phyloP scores from a whole-genome alignment of 1,140 invertebrate genomes.

The Diprion similis region DNA sequence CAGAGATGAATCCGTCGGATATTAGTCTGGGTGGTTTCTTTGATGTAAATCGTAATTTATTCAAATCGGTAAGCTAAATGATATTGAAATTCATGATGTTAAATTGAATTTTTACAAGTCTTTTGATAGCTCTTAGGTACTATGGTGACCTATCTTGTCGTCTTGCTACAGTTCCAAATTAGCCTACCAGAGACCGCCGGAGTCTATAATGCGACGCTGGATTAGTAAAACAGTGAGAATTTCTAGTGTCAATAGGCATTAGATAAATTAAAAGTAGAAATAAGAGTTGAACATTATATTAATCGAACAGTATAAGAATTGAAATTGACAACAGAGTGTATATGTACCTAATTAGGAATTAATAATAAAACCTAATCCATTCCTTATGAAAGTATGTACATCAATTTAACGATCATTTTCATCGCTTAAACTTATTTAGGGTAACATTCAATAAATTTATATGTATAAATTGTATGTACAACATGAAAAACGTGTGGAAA shows the following conservation, averaged over 20 bases:
- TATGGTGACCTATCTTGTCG: slow-evolving; percentile 75
- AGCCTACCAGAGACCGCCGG: slow-evolving; percentile 66
- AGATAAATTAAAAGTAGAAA: no score
- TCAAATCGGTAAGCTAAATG: slow-evolving; percentile 67
- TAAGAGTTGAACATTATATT: no score
- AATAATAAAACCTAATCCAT: no score
- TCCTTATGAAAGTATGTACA: no score
- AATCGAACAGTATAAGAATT: no score
- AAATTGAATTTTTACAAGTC: not conserved
- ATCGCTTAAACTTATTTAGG: no score
- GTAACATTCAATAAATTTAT: no score
- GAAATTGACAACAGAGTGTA: no score
- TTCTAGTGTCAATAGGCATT: no score
- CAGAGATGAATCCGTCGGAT: slow-evolving; percentile 73
- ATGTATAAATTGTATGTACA: not conserved
- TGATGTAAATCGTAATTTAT: slow-evolving; percentile 71
- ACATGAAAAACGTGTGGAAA: not conserved
- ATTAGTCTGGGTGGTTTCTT: slow-evolving; percentile 74
- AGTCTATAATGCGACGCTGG: not conserved
- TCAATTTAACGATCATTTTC: no score
- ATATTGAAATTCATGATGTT: not conserved
- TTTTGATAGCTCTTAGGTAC: slow-evolving; percentile 67
- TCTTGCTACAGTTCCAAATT: slow-evolving; percentile 74
- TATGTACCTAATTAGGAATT: no score
- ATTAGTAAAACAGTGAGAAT: not conserved